phyloP scores from a whole-genome alignment of 2,797 vertebrate species.

The Ceyx erithaca region DNA sequence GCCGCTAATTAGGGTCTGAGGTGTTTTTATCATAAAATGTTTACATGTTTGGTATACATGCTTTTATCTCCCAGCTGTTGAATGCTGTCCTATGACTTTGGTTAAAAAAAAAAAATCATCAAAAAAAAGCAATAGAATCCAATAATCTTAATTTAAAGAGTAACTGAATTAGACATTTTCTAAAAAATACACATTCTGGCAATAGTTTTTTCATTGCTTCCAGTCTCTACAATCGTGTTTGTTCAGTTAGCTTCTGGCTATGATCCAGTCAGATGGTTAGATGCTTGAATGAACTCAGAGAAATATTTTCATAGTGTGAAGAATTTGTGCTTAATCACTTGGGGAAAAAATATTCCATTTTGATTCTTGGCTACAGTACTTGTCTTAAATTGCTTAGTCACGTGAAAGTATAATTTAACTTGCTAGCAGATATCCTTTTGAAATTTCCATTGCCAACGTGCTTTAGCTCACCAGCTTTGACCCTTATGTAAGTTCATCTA shows the following conservation, averaged over 20 bases:
- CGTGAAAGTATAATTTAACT: background rate
- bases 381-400: slow-evolving; percentile 28
- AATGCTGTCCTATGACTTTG: background rate
- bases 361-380: slow-evolving; percentile 35
- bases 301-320: slow-evolving; percentile 40
- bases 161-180: background rate
- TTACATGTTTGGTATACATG: background rate
- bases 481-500: background rate
- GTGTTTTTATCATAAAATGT: background rate
- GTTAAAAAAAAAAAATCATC: background rate
- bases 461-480: slow-evolving; percentile 15
- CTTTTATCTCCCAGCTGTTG: background rate
- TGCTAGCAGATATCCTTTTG: background rate
- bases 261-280: slow-evolving; percentile 21
- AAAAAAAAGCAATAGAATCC: background rate
- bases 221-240: background rate
- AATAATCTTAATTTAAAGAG: background rate
- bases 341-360: background rate
- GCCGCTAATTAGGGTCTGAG: background rate
- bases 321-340: slow-evolving; percentile 24
- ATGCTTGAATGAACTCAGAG: slow-evolving; percentile 30
- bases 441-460: background rate
- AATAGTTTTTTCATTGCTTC: background rate
- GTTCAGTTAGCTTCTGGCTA: slow-evolving; percentile 20
- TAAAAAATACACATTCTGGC: background rate